These are phyloP conservation scores for Thunnus maccoyii DNA, from an alignment of 2,113 vertebrate species.

Conservation along the genomic window DNA sequence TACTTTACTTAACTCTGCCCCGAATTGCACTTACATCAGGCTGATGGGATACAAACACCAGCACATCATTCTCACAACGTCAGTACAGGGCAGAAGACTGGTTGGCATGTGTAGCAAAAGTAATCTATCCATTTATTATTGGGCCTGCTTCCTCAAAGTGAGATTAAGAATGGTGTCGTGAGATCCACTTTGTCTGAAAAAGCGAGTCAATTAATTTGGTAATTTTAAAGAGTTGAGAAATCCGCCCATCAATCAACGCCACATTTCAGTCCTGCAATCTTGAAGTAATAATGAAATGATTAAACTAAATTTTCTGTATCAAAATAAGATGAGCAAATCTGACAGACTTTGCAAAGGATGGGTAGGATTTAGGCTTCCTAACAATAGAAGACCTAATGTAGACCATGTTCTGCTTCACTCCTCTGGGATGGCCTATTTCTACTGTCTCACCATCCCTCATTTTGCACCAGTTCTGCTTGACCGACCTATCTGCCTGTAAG, in stretches of 20 bases:
- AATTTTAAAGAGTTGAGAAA: conserved; percentile 18
- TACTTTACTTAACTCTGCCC: conserved; percentile 41
- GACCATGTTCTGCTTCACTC: conserved; percentile 26
- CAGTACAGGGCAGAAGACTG: not conserved
- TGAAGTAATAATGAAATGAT: conserved; percentile 24
- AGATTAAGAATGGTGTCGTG: conserved; percentile 9
- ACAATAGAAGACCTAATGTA: conserved; percentile 29
- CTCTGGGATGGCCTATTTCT: conserved; percentile 55
- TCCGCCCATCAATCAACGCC: conserved; percentile 8
- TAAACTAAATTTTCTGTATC: conserved; percentile 19
- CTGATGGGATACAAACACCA: conserved; percentile 42
- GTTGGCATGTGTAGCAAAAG: not conserved
- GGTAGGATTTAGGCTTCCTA: conserved; percentile 7
- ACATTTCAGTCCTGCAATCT: conserved; percentile 13
- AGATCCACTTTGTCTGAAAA: conserved; percentile 9
- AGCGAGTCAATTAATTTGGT: conserved; percentile 16
- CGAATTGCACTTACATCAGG: conserved; percentile 25
- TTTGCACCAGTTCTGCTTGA: conserved; percentile 52
- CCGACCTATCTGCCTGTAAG: conserved; percentile 48
- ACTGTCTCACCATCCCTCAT: conserved; percentile 41
- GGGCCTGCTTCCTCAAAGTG: not conserved
- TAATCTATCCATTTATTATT: conserved; percentile 12
- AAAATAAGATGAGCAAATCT: conserved; percentile 1
- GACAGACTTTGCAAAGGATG: not conserved
- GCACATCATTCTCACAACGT: conserved; percentile 4